Evolutionary conservation across 2,797 vertebrate genomes (phyloP).

Genomic region (Melanotaenia maccullochi): DNA sequence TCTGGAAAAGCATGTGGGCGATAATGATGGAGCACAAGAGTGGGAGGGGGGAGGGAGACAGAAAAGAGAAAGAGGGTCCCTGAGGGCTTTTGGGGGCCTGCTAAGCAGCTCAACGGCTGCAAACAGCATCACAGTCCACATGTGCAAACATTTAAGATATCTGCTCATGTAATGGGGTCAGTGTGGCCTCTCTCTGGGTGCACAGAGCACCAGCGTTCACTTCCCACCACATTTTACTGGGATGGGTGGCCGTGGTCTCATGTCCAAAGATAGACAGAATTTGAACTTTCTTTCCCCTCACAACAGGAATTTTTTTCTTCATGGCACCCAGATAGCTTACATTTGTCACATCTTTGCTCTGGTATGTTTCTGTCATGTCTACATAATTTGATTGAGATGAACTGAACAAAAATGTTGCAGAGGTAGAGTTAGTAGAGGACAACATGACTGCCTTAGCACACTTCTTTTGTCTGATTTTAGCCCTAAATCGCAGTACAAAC

Average conservation of each 20-base stretch:
- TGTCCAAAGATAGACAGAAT: conserved; percentile 45
- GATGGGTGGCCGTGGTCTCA: conserved; percentile 45
- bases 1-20: conserved; percentile 81
- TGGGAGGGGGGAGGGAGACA: conserved; percentile 41
- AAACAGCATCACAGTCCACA: conserved; percentile 81
- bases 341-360: neutral
- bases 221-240: conserved; percentile 63
- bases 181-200: conserved; percentile 67
- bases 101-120: conserved; percentile 74
- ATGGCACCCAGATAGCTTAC: neutral
- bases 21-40: conserved; percentile 79
- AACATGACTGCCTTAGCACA: conserved; percentile 31
- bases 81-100: conserved; percentile 74
- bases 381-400: neutral
- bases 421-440: conserved; percentile 3
- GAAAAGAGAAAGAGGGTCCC: conserved; percentile 70
- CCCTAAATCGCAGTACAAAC: conserved; percentile 44
- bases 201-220: conserved; percentile 55
- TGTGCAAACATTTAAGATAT: conserved; percentile 84
- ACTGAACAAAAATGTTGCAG: conserved; percentile 1
- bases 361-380: neutral
- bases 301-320: neutral
- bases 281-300: neutral
- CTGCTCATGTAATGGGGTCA: conserved; percentile 79
- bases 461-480: conserved; percentile 21